Evolutionary conservation across 2,797 vertebrate species (phyloP).

Genomic region (Phrynocephalus vlangalii): DNA sequence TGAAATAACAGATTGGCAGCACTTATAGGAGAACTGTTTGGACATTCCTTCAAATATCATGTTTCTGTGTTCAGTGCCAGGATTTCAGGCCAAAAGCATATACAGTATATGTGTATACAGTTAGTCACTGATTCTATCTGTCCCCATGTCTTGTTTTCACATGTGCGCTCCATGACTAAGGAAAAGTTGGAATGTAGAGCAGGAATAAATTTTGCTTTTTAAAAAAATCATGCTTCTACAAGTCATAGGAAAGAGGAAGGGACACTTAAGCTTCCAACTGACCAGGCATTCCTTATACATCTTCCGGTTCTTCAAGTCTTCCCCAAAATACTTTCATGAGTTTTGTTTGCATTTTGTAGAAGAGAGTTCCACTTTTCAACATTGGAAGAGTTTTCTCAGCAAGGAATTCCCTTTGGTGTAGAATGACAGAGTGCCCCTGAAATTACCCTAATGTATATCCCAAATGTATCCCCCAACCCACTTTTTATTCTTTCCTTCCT

Average conservation of each 20-base stretch:
- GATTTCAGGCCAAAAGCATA: neutral
- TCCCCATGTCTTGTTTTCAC: neutral
- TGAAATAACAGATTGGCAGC: neutral
- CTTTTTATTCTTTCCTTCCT: slow-evolving; percentile 45
- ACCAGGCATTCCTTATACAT: neutral
- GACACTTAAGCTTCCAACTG: neutral
- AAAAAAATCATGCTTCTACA: neutral
- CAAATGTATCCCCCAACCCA: neutral
- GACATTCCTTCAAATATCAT: neutral
- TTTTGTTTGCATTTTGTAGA: neutral
- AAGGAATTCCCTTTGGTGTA: neutral
- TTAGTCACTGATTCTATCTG: neutral
- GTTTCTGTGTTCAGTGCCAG: neutral
- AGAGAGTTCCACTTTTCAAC: neutral
- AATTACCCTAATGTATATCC: neutral
- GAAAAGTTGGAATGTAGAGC: neutral
- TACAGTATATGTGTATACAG: too few species aligned
- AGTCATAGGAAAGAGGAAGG: neutral
- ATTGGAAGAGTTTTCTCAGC: neutral
- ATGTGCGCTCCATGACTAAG: neutral
- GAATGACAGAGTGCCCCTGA: neutral
- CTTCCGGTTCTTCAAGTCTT: neutral
- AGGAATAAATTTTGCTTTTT: neutral
- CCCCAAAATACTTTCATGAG: neutral
- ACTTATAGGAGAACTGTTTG: neutral